Conservation (phyloP, 2,888 invertebrate genomes). For the Oegoconia quadripuncta region DNA sequence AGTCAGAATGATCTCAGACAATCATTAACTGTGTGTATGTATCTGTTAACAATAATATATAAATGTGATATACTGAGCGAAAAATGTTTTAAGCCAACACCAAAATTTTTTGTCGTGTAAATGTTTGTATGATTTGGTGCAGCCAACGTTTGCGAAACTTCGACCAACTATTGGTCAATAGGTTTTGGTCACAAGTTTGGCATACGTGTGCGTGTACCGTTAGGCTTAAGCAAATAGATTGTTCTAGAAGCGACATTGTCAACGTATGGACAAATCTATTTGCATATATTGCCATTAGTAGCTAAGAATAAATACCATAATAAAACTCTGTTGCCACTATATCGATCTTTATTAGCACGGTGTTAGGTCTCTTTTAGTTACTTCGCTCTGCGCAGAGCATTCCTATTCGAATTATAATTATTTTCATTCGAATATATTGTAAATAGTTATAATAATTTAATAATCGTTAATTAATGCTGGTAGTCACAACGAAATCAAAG, state of each 20-base stretch:
- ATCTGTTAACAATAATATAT: background rate
- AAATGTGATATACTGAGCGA: background rate
- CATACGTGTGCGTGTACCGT: background rate
- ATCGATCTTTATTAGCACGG: constrained; percentile 43
- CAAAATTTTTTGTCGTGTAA: no score
- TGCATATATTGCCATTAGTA: constrained; percentile 11
- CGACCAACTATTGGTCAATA: no score
- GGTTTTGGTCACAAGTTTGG: background rate
- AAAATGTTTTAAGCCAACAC: no score
- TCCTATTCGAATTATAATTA: constrained; percentile 59
- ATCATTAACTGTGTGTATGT: background rate
- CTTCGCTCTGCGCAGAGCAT: constrained; percentile 63
- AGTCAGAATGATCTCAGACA: constrained; percentile 53
- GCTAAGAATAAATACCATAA: constrained; percentile 5
- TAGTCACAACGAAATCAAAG: constrained; percentile 78
- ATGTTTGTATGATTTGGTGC: no score
- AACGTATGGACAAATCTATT: background rate
- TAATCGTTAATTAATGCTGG: constrained; percentile 53
- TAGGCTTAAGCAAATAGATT: background rate
- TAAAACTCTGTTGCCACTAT: constrained; percentile 49
- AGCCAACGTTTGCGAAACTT: no score
- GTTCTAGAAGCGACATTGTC: background rate
- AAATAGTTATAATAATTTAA: constrained; percentile 48
- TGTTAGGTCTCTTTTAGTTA: constrained; percentile 46
- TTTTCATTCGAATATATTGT: constrained; percentile 67